Evolutionary conservation across 2,888 invertebrate species (phyloP), one percentile per base, ranked within the genome.

Genomic region (Cremastobaeus sp.): DNA sequence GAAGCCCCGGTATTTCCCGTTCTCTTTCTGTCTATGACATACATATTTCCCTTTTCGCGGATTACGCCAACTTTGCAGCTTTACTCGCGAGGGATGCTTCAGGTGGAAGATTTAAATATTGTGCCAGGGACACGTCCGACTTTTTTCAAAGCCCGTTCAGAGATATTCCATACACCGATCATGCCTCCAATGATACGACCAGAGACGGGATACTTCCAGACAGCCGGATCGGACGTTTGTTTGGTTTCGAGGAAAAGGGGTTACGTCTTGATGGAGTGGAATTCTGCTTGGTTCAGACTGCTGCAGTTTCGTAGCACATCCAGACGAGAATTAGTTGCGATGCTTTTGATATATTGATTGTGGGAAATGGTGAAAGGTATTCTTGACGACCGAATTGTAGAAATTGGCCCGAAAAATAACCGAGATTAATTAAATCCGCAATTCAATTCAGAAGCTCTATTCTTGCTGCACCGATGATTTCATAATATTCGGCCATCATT

Each of bases 1-100:
- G 71, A 71, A 71, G 71, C 71, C 71, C 64, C 20, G 57, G 50
- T 52, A 71, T 71, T 71, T 50, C 43, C 50, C 37, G 64, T 48
- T 41, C 17, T 3, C 35, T 47, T 45, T 54, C 11, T 37, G 14
- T 55, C 4, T 43, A 65, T 64, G 64, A 64, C 64, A 47, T 48
- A 64, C 64, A 50, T 65, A 65, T 57, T 57, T 57, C 64, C 54
- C 20, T 64, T 65, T 65, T 50, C 57, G 37, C 64, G 59, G 71
- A 71, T 71, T 64, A 71, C 50, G 41, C 43, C 64, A 64, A 71
- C 64, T 71, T 64, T 47, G 55, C 50, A 32, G 57, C 50, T 52
- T 55, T 55, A 12, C 47, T 59, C 37, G 41, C 25, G 39, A 20
- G 48, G 34, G 18, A 48, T 25, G 57, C 41, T 55, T 14, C 48